Percentiles rank a stretch among this genome's conserved stretches.
phyloP scores from a whole-genome alignment of 2,797 vertebrate species.

The Centropyge bicolor region DNA sequence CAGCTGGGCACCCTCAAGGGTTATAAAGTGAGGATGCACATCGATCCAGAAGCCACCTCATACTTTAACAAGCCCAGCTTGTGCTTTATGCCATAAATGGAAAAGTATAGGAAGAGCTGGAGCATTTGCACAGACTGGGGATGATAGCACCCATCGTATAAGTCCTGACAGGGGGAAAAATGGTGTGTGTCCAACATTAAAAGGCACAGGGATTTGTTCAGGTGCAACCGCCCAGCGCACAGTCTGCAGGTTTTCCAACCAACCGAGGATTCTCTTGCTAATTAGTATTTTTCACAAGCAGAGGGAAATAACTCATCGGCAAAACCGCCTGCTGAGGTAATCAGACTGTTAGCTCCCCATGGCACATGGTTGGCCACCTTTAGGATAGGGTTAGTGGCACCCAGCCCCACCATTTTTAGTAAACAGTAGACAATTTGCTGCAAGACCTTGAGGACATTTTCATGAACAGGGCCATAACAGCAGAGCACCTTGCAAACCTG shows the following conservation, averaged over 20 bases:
- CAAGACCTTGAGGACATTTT: conserved; percentile 9
- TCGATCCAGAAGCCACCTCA: background rate
- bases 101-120: conserved; percentile 1
- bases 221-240: background rate
- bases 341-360: background rate
- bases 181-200: background rate
- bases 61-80: background rate
- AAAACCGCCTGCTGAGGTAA: conserved; percentile 15
- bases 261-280: background rate
- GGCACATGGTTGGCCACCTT: background rate
- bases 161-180: background rate
- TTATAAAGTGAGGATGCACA: background rate
- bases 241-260: conserved; percentile 12
- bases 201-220: background rate
- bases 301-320: conserved; percentile 2
- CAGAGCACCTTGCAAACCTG: conserved; percentile 7
- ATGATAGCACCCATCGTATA: background rate
- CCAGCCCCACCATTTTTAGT: conserved; percentile 1
- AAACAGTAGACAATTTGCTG: background rate
- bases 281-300: background rate
- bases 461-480: background rate
- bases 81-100: background rate
- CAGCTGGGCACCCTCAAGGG: background rate
- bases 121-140: background rate
- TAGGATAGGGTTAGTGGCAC: conserved; percentile 1